A percentile compares a stretch with the other conserved stretches of the same genome.
These are phyloP conservation scores for Oxyruncus cristatus DNA, from an alignment of 2,113 vertebrate genomes.

Conservation along the genomic window DNA sequence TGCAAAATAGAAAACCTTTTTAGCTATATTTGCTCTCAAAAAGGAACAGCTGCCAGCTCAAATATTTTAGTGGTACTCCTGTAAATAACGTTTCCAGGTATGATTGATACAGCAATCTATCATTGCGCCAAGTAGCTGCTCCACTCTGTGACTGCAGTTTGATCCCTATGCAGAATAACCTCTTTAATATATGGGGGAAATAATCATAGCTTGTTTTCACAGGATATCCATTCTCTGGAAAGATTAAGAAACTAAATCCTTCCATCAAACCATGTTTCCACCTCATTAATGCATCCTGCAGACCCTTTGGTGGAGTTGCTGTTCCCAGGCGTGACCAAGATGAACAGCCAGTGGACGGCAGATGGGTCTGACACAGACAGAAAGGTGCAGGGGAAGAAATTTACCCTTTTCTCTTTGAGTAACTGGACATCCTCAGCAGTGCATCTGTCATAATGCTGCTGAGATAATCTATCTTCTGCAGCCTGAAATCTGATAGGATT, in stretches of 20 bases:
- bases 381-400: background rate
- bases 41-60: background rate
- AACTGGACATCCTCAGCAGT: background rate
- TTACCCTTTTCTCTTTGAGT: background rate
- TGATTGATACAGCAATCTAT: conserved; percentile 21
- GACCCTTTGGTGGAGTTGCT: rapidly evolving
- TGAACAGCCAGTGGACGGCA: background rate
- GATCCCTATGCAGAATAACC: background rate
- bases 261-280: background rate
- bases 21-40: conserved; percentile 8
- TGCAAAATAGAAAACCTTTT: background rate
- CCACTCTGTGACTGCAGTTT: background rate
- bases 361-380: background rate
- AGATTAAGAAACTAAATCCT: background rate
- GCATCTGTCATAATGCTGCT: background rate
- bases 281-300: background rate
- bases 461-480: background rate
- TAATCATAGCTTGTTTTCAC: background rate
- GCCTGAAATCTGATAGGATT: conserved; percentile 23
- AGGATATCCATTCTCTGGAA: background rate
- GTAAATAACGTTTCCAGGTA: conserved; percentile 26
- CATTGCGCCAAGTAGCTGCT: background rate
- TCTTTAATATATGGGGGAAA: background rate
- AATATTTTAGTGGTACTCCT: conserved; percentile 31
- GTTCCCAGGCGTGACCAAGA: background rate